phyloP scores from a whole-genome alignment of 2,888 invertebrate genomes.

The Poecilus cupreus region DNA sequence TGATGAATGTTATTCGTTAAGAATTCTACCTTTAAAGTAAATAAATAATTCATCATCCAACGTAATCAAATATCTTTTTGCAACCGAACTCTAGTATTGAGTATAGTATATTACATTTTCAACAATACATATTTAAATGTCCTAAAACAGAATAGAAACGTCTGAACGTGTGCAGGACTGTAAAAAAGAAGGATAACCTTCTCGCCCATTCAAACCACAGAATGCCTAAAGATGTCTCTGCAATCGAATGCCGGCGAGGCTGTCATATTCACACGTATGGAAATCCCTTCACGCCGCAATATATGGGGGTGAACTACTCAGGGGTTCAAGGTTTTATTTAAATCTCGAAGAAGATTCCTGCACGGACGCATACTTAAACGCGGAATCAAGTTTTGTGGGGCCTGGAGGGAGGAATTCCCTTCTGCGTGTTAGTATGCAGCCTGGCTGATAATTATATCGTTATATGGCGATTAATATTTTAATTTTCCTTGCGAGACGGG shows the following conservation, averaged over 20 bases:
- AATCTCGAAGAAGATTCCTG: slow-evolving; percentile 36
- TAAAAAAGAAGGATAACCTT: slow-evolving; percentile 9
- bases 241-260: slow-evolving; percentile 33
- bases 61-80: neutral
- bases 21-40: too few species aligned
- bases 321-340: slow-evolving; percentile 41
- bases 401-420: neutral
- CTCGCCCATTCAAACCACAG: neutral
- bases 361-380: slow-evolving; percentile 38
- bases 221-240: slow-evolving; percentile 27
- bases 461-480: slow-evolving; percentile 55
- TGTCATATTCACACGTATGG: slow-evolving; percentile 57
- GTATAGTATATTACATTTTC: neutral
- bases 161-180: neutral
- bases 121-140: slow-evolving; percentile 54
- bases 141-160: slow-evolving; percentile 45
- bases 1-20: too few species aligned
- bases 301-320: slow-evolving; percentile 30
- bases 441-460: slow-evolving; percentile 53
- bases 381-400: slow-evolving; percentile 27
- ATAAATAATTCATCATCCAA: too few species aligned
- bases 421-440: neutral
- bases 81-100: neutral
- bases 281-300: slow-evolving; percentile 49
- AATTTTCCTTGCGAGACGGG: slow-evolving; percentile 31